Conservation (phyloP, 2,888 invertebrate genomes). For the Microchrysa polita region DNA sequence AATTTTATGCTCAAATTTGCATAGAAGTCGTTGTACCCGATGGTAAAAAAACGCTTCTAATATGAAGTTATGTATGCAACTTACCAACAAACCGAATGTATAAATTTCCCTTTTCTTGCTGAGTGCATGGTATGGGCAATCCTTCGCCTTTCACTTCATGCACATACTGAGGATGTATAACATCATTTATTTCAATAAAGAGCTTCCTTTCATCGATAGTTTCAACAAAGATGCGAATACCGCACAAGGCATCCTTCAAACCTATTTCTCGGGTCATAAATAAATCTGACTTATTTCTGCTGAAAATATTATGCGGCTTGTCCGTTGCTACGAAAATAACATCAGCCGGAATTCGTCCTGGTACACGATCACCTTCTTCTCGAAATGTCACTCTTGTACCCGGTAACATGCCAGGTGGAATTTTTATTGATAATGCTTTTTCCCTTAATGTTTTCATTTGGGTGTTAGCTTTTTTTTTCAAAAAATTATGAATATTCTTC, state of each 20-base stretch:
- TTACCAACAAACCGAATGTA: conserved; percentile 72
- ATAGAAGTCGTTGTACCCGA: neutral
- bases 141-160: conserved; percentile 79
- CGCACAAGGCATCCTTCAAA: conserved; percentile 77
- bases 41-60: conserved; percentile 44
- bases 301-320: conserved; percentile 73
- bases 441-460: conserved; percentile 68
- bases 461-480: neutral
- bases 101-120: conserved; percentile 70
- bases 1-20: neutral
- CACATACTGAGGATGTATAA: conserved; percentile 74
- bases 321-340: conserved; percentile 79
- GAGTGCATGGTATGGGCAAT: conserved; percentile 71
- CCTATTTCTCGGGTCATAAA: conserved; percentile 70
- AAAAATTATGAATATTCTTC: neutral
- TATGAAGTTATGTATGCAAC: too few species aligned
- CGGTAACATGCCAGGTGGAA: conserved; percentile 77
- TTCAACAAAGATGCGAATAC: conserved; percentile 71
- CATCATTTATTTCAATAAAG: conserved; percentile 75
- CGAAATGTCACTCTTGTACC: conserved; percentile 79
- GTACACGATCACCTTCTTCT: conserved; percentile 83
- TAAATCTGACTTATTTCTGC: conserved; percentile 75
- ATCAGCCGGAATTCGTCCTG: conserved; percentile 74
- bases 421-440: conserved; percentile 78
- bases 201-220: conserved; percentile 78